phyloP scores from a whole-genome alignment of 2,797 vertebrate species.

The Dicrostonyx torquatus region DNA sequence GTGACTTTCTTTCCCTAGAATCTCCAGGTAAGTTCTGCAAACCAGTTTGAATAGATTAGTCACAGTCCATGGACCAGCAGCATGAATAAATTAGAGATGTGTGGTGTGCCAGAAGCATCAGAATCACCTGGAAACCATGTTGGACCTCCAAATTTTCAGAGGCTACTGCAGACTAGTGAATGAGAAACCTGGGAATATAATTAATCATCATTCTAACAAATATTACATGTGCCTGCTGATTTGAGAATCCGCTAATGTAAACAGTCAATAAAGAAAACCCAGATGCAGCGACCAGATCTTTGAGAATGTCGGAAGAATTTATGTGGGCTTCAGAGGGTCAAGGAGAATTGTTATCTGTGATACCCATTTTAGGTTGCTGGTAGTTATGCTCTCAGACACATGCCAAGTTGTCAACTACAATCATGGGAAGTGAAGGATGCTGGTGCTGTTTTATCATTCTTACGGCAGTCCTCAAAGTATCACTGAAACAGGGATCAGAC shows the following conservation, averaged over 20 bases:
- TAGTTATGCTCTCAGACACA: neutral
- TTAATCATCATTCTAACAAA: neutral
- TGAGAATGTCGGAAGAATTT: neutral
- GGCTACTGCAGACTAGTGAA: neutral
- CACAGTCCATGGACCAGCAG: neutral
- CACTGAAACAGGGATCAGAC: neutral
- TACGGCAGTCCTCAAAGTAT: neutral
- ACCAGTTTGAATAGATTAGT: neutral
- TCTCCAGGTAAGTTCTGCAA: neutral
- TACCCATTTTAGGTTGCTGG: neutral
- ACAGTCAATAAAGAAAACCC: neutral
- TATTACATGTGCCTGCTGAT: neutral
- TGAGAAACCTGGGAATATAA: neutral
- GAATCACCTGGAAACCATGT: neutral
- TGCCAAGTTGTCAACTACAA: constrained; percentile 40
- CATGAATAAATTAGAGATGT: neutral
- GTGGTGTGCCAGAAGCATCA: neutral
- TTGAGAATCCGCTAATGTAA: neutral
- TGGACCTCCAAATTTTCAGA: neutral
- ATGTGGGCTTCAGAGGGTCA: neutral
- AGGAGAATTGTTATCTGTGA: neutral
- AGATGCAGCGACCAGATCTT: neutral
- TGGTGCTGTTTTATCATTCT: neutral
- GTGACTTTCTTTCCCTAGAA: neutral
- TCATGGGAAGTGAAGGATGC: neutral